phyloP scores from a whole-genome alignment of 2,113 vertebrate genomes.

The Mormoops blainvillei region DNA sequence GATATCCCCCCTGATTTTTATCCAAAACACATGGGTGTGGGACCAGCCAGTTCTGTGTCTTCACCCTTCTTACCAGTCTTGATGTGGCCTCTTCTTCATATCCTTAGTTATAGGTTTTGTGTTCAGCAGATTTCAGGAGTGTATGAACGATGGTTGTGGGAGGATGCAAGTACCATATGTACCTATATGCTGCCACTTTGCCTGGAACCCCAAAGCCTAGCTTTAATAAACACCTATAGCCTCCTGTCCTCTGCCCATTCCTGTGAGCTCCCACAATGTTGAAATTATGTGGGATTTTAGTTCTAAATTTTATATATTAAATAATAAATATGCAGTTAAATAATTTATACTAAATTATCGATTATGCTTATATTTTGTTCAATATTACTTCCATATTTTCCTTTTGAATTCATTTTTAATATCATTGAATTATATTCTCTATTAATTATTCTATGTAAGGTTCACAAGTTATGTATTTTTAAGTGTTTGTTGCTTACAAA shows the following conservation, averaged over 20 bases:
- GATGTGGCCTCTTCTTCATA: neutral
- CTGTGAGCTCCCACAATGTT: neutral
- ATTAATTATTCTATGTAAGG: neutral
- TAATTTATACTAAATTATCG: neutral
- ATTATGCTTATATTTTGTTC: neutral
- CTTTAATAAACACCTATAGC: neutral
- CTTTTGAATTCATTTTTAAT: neutral
- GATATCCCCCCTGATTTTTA: neutral
- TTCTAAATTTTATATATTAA: constrained; percentile 17
- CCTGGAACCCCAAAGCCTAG: neutral
- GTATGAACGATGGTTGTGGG: neutral
- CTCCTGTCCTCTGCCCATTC: neutral
- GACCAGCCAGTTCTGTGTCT: neutral
- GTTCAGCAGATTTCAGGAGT: neutral
- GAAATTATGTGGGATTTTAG: neutral
- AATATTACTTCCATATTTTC: neutral
- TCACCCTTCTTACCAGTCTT: neutral
- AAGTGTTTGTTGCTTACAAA: neutral
- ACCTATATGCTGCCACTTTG: neutral
- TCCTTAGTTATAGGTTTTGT: neutral
- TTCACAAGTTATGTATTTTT: neutral
- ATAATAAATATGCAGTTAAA: neutral
- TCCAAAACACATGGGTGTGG: neutral
- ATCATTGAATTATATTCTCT: neutral
- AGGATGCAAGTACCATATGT: neutral